phyloP scores from a whole-genome alignment of 2,888 invertebrate species.

The Tachystola acroxantha region DNA sequence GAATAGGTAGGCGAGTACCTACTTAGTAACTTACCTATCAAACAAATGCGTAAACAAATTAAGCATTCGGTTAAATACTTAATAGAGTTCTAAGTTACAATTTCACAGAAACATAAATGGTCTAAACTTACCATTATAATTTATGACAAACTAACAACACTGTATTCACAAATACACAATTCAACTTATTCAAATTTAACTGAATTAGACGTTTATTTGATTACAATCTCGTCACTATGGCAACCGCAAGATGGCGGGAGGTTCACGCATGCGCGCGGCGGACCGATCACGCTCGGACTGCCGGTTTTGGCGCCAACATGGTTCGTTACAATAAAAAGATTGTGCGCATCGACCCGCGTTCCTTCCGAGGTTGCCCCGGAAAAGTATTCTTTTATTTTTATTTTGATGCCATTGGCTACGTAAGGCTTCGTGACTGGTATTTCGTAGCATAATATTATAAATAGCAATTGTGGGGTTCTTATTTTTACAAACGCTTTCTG shows the following conservation, averaged over 20 bases:
- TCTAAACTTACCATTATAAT: conserved; percentile 7
- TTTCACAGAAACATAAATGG: too few species aligned
- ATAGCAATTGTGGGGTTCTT: too few species aligned
- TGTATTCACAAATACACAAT: conserved; percentile 17
- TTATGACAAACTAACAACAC: conserved; percentile 8
- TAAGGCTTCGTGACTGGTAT: background rate
- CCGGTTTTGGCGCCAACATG: conserved; percentile 61
- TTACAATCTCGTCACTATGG: conserved; percentile 54
- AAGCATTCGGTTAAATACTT: too few species aligned
- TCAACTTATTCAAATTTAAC: background rate
- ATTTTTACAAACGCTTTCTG: too few species aligned
- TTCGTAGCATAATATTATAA: too few species aligned
- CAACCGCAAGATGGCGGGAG: conserved; percentile 48
- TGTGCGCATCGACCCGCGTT: conserved; percentile 16
- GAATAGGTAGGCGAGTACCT: too few species aligned
- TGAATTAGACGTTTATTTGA: conserved; percentile 37
- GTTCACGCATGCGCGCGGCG: conserved; percentile 48
- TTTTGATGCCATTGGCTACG: background rate
- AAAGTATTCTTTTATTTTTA: conserved; percentile 16
- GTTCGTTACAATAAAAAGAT: conserved; percentile 14
- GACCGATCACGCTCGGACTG: conserved; percentile 45
- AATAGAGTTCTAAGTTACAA: too few species aligned
- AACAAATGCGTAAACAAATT: too few species aligned
- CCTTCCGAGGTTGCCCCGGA: conserved; percentile 33
- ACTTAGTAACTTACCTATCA: too few species aligned